phyloP scores from a whole-genome alignment of 2,888 invertebrate species.

The Agrotis ipsilon region DNA sequence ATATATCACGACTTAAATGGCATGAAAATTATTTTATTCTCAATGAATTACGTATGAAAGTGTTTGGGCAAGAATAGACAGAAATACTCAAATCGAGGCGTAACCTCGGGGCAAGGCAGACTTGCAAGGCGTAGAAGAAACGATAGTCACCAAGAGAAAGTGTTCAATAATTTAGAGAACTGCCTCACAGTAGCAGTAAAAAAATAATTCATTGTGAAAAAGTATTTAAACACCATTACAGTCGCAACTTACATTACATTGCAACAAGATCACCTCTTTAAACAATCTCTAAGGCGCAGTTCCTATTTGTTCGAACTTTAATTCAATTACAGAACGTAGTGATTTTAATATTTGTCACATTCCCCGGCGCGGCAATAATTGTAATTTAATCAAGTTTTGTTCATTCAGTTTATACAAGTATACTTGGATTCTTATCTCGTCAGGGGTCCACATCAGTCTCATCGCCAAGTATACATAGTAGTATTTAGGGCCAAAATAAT shows the following conservation, averaged over 20 bases:
- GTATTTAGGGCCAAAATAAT: conserved; percentile 26
- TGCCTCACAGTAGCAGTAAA: not conserved
- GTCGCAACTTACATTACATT: conserved; percentile 56
- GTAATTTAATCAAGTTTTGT: conserved; percentile 7
- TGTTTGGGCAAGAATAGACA: conserved; percentile 28
- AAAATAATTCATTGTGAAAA: conserved; percentile 57
- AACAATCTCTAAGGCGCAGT: conserved; percentile 64
- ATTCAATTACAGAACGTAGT: conserved; percentile 2
- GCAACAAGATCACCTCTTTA: conserved; percentile 60
- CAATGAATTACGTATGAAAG: conserved; percentile 47
- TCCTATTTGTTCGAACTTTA: conserved; percentile 10
- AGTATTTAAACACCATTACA: conserved; percentile 54
- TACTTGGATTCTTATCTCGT: conserved; percentile 30
- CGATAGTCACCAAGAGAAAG: not conserved
- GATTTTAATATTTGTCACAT: not conserved
- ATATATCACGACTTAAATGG: conserved; percentile 58
- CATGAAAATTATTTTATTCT: conserved; percentile 44
- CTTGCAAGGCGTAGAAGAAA: not conserved
- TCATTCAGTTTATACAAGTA: conserved; percentile 17
- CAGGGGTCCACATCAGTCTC: conserved; percentile 51
- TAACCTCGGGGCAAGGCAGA: conserved; percentile 25
- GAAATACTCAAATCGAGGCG: conserved; percentile 25
- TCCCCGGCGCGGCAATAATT: not conserved
- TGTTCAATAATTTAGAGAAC: not conserved
- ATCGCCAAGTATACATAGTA: conserved; percentile 40